phyloP scores from a whole-genome alignment of 2,797 vertebrate genomes.

The Clamator glandarius region DNA sequence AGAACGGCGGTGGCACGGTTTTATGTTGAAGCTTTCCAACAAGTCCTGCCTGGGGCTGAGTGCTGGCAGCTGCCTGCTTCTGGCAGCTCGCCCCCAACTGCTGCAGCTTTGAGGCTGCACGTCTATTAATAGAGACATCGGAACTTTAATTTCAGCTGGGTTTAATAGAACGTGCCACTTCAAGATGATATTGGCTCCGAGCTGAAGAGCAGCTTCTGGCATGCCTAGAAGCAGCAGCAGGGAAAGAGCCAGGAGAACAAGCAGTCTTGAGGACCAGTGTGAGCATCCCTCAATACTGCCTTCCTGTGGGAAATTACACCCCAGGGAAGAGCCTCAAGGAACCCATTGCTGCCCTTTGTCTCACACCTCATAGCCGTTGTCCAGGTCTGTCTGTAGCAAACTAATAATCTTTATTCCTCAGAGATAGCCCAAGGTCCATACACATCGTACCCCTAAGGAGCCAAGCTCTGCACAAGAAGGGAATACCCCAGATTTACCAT shows the following conservation, averaged over 20 bases:
- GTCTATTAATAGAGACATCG: constrained; percentile 44
- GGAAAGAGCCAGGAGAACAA: background rate
- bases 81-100: background rate
- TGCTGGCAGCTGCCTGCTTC: background rate
- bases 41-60: background rate
- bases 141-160: constrained; percentile 39
- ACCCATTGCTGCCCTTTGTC: background rate
- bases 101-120: background rate
- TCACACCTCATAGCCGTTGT: rapidly evolving
- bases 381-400: background rate
- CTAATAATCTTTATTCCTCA: background rate
- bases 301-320: background rate
- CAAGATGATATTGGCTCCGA: background rate
- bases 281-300: background rate
- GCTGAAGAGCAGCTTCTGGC: background rate
- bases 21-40: background rate
- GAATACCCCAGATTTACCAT: background rate
- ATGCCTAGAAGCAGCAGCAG: background rate
- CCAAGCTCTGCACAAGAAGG: background rate
- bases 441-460: background rate
- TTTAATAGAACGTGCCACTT: background rate
- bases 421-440: background rate
- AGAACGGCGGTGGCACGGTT: rapidly evolving
- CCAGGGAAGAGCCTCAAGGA: background rate
- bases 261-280: background rate